These are phyloP conservation scores for Drosophila simulans DNA, from an alignment of 1,140 invertebrate genomes.

Conservation along the genomic window DNA sequence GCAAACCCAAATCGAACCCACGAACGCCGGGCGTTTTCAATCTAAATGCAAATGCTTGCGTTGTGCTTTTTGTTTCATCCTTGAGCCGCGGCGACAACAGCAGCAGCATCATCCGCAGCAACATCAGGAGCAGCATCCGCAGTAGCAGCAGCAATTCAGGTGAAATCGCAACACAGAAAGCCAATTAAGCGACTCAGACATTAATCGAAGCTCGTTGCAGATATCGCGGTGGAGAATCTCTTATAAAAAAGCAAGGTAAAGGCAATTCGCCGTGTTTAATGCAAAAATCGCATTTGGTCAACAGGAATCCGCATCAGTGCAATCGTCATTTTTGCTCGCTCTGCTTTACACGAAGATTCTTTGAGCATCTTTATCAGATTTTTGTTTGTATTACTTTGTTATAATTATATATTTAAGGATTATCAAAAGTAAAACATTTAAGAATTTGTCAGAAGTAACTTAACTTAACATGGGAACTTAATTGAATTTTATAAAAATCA, in stretches of 20 bases:
- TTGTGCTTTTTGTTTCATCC: constrained; percentile 65
- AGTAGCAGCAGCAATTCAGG: constrained; percentile 38
- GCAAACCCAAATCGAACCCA: constrained; percentile 26
- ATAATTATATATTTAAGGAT: too few species aligned
- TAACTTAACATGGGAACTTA: too few species aligned
- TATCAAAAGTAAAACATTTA: neutral
- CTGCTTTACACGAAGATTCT: neutral
- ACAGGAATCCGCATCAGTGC: constrained; percentile 5
- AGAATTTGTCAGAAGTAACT: too few species aligned
- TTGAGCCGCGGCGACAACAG: constrained; percentile 37
- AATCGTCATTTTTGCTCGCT: constrained; percentile 28
- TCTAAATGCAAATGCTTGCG: constrained; percentile 79
- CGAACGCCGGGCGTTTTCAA: constrained; percentile 68
- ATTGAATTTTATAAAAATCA: too few species aligned
- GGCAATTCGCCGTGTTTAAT: constrained; percentile 38
- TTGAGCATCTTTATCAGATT: neutral
- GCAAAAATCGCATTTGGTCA: constrained; percentile 46
- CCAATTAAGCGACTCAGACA: constrained; percentile 71
- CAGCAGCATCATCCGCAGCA: neutral
- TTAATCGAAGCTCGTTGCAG: constrained; percentile 65
- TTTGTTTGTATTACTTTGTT: neutral
- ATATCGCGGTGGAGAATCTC: constrained; percentile 32
- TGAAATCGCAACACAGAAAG: constrained; percentile 78
- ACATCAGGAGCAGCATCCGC: constrained; percentile 4
- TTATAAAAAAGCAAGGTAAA: constrained; percentile 23